These are phyloP conservation scores for Clarias platycephalus DNA, from an alignment of 2,797 vertebrate genomes.

Conservation along the genomic window DNA sequence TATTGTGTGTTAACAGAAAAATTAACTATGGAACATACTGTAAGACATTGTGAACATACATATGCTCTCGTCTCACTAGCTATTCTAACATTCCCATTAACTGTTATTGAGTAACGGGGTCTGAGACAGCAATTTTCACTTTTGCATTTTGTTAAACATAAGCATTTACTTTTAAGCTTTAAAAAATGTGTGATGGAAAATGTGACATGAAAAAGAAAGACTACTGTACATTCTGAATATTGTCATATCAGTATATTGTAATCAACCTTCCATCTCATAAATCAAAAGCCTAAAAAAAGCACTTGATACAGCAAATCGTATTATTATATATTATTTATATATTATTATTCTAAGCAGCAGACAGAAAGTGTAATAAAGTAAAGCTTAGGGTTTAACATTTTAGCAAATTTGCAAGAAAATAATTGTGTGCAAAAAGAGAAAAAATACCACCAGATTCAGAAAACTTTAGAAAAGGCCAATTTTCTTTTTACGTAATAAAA, in stretches of 20 bases:
- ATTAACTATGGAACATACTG: too few relatives aligned
- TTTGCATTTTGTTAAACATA: background rate
- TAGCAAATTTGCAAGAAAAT: background rate
- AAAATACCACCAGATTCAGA: background rate
- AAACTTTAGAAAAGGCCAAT: background rate
- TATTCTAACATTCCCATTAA: background rate
- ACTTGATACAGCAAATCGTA: background rate
- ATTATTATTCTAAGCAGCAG: background rate
- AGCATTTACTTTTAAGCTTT: background rate
- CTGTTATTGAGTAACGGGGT: background rate
- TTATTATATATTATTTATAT: background rate
- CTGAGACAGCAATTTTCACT: background rate
- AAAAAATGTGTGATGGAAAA: background rate
- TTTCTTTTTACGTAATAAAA: background rate
- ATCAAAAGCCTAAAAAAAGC: background rate
- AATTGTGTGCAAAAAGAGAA: too few relatives aligned
- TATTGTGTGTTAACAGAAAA: too few relatives aligned
- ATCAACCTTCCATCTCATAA: background rate
- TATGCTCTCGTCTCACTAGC: background rate
- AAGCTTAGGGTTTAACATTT: background rate
- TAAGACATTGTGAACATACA: too few relatives aligned
- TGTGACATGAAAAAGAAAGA: background rate
- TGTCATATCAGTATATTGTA: background rate
- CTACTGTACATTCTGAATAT: background rate
- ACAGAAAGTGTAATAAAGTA: background rate